Base-by-base conservation (phyloP, 2,797 vertebrate species). In the Pseudotriccus pelzelni region DNA sequence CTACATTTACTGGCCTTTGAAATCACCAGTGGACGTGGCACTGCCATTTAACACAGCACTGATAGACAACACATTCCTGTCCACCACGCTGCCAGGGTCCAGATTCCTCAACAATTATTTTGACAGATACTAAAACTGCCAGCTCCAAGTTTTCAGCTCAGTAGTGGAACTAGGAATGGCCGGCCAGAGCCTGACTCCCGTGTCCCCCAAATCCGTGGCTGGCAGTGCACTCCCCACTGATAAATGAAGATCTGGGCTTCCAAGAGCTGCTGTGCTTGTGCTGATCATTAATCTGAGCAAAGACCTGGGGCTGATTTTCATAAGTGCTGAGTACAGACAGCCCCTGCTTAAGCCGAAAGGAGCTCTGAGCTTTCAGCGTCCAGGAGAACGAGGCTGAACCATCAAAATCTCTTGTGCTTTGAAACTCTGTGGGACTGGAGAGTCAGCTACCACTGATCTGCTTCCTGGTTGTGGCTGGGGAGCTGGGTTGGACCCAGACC, bases 321-420 rank as follows among this genome's bases (percentile, higher is more conserved):
- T 91, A 96, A 97, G 32, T 95, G 90, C 94, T 97, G 94, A 96
- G 87, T 66, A 87, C 73, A 96, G 89, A 81, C 76, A 95, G 87
- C n/a, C 66, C 32, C 3, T 73, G 12, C 93, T 95, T 97, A 93
- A 95, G 86, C 37, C 84, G 62, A 63, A 81, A 94, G 70, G 64
- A 93, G 52, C 74, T 87, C 77, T 64, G 90, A 97, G 88, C 30
- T 34, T 74, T 95, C 10, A 12, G 76, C 22, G 0, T 77, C 46
- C 66, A 32, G 83, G n/a, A 88, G 64, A 92, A 91, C 0, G 11
- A 84, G 66, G 66, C 62, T 73, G 87, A 94, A 94, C 46, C 0
- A 0, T 53, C 91, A 50, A 75, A 97, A 94, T 87, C 79, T 75
- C 50, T 50, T 81, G 75, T 77, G 63, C 63, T 93, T 23, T 52